Evolutionary conservation across 1,140 invertebrate genomes (phyloP), one percentile per base, ranked within the genome.

Genomic region (Macrobrachium nipponense): DNA sequence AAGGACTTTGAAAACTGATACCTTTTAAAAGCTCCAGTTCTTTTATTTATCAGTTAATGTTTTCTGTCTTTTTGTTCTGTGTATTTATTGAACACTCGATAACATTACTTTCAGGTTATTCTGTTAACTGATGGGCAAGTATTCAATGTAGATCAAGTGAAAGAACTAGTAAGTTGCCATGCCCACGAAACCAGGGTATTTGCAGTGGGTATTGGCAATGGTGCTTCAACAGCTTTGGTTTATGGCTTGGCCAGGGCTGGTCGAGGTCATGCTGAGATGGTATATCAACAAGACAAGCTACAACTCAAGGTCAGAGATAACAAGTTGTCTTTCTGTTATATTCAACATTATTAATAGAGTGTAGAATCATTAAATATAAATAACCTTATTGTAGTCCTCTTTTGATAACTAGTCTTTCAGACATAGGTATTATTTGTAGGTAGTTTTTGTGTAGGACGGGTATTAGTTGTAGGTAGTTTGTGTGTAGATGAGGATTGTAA

Each of bases 51-150:
- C 8, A 10, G 51, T 51, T 51, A 36, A 51, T 51, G 0, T 51
- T 51, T 51, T 8, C 51, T 51, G 5, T 51, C 51, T 51, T 51
- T 51, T 10, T 51, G 12, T 51, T 51, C 12, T 51, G 51, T 12
- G 7, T 0, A 51, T 51, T 51, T 51, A 51, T 51, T 51, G 51
- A 51, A 12, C 51, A 51, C 12, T 51, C 8, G 5, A 10, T 51
- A 12, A 10, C 51, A 60, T 60, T 23, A 5, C n/a, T 59, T 78
- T 60, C 73, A 88, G 87, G 70, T 88, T 43, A 44, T 88, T 4
- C 12, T 88, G 27, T 77, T 92, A 7, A 91, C 91, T n/a, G 91
- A 92, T 86, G 91, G 91, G 51, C 89, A 90, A 70, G 91, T 88
- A 12, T 78, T 23, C 7, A 91, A 92, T 72, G 90, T 90, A 0